Evolutionary conservation across 2,113 vertebrate genomes (phyloP).

Genomic region (Lasiurus borealis): DNA sequence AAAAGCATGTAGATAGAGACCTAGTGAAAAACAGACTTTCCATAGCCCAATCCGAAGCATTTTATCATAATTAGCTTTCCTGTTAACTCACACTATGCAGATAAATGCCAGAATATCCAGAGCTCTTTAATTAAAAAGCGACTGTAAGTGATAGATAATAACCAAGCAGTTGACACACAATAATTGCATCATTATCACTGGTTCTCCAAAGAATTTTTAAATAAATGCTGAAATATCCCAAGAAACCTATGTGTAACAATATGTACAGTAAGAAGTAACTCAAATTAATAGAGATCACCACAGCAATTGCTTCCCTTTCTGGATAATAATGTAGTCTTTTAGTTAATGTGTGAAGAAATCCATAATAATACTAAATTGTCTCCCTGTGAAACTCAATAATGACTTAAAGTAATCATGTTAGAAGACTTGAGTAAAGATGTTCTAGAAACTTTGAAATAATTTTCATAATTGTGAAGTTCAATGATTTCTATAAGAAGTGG

Average conservation of each 20-base stretch:
- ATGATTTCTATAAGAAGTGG: not conserved
- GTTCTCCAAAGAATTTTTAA: slow-evolving; percentile 62
- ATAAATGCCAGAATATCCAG: slow-evolving; percentile 71
- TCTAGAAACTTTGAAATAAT: not conserved
- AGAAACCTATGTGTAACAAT: slow-evolving; percentile 52
- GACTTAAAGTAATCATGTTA: not conserved
- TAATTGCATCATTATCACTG: slow-evolving; percentile 72
- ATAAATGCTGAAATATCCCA: slow-evolving; percentile 59
- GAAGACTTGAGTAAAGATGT: not conserved
- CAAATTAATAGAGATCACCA: slow-evolving; percentile 63
- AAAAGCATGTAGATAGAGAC: slow-evolving; percentile 59
- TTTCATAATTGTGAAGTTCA: not conserved
- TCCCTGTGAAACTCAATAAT: slow-evolving; percentile 36
- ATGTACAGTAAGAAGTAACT: slow-evolving; percentile 47
- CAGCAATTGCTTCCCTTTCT: slow-evolving; percentile 29
- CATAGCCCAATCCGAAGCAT: slow-evolving; percentile 55
- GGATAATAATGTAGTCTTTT: slow-evolving; percentile 44
- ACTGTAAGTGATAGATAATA: slow-evolving; percentile 80
- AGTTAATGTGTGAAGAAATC: slow-evolving; percentile 48
- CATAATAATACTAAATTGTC: not conserved
- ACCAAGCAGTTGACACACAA: slow-evolving; percentile 61
- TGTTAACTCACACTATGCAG: slow-evolving; percentile 71
- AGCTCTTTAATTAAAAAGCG: slow-evolving; percentile 81
- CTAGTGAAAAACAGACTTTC: slow-evolving; percentile 61
- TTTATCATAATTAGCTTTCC: slow-evolving; percentile 80